Base-by-base conservation (phyloP, 2,797 vertebrate species). In the Typhlichthys subterraneus region DNA sequence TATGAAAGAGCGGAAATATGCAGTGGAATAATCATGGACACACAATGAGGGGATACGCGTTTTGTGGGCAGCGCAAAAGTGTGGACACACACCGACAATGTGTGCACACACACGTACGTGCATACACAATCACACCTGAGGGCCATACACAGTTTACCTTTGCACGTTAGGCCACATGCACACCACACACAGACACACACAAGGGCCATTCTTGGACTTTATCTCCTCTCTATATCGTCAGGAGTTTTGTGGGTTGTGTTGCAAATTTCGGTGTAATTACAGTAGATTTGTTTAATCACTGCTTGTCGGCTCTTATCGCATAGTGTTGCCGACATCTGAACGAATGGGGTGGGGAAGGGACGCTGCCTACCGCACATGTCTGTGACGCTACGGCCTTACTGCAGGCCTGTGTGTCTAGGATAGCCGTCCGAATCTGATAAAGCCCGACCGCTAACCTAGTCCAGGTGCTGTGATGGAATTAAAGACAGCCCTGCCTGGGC, bases 401-500 rank as follows among this genome's bases (percentile, higher is more conserved):
- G 23, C 76, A 69, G 76, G 67, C 71, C 62, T 69, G 65, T 79
- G 70, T 59, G 76, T 87, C 82, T 76, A 12, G 79, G 83, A 81
- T 72, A 73, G 85, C 70, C 56, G 67, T 61, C 59, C 7, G 63
- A 81, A 87, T 90, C 79, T 81, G 86, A 90, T 91, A 86, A 87
- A 88, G 86, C 61, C 23, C 82, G 76, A 67, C 80, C 63, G 78
- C 81, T 89, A 90, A 92, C 76, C 76, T 82, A 80, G 75, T 84
- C 74, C 87, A 89, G 84, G 87, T 89, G 85, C 79, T 77, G 80
- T 89, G 87, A 92, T 86, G 74, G 77, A 91, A 89, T 88, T 85
- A 88, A 38, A 76, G 78, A 84, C 80, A 71, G 83, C 61, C 73
- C 62, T 70, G 84, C 84, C 87, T 84, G 75, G 84, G 78, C 72